Evolutionary conservation across 2,888 invertebrate genomes (phyloP), one percentile per base, ranked within the genome.

Genomic region (Drosophila putrida): DNA sequence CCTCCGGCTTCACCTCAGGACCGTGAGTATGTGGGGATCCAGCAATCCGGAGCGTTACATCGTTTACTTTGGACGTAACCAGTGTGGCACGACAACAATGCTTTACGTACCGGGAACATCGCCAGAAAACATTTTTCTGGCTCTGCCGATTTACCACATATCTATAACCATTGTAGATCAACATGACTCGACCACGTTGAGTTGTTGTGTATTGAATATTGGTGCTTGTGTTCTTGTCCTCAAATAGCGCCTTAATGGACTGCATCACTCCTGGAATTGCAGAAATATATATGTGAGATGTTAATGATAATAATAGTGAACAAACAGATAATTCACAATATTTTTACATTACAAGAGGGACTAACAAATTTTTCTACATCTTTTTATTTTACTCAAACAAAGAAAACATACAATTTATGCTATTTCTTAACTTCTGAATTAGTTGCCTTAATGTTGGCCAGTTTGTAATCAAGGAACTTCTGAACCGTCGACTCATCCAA

Each of bases 111-210:
- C 92, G 90, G 0, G 92, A 91, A 68, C 93, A 93, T 4, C 93
- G 90, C 93, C 93, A 93, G 73, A 93, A 93, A 47, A 92, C 91
- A 58, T 93, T 92, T 61, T 92, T 93, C 35, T 90, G 87, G 46
- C 92, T 92, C 74, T 93, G 92, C 0, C 92, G 90, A 78, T 93
- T 93, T 35, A 92, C 92, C 6, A 93, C 93, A 69, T 92, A 93
- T 50, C 92, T 88, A 73, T 92, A 93, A 0, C 93, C 93, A 50
- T 91, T 91, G 73, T 92, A 92, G 20, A 92, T 90, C 44, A 93
- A 76, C 93, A 93, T 93, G 0, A 91, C 90, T 4, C 93, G 90
- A 2, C 93, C 93, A 0, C 93, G 88, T 70, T 93, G 93, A 1
- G 93, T 93, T 53, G 92, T 92, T 27, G 93, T 89, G 75, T 92